These are phyloP conservation scores for Gila orcuttii DNA, from an alignment of 2,113 vertebrate genomes.

Conservation along the genomic window DNA sequence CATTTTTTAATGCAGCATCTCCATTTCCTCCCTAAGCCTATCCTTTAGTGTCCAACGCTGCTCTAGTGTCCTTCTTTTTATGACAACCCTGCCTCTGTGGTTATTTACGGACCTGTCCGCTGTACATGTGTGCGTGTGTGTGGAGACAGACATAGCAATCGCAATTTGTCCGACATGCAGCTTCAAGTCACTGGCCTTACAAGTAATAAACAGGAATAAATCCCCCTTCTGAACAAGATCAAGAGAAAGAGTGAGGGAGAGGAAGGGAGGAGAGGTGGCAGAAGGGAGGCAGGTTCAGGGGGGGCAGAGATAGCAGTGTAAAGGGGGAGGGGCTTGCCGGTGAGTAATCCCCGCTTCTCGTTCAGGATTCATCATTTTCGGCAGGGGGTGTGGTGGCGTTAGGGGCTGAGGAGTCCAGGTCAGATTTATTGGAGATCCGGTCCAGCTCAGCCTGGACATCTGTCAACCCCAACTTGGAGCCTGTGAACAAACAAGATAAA, in stretches of 20 bases:
- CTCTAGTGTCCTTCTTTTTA: conserved; percentile 12
- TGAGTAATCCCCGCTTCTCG: conserved; percentile 71
- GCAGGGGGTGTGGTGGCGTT: conserved; percentile 84
- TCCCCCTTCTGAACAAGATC: conserved; percentile 33
- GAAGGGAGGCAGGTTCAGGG: conserved; percentile 73
- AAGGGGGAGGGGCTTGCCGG: conserved; percentile 35
- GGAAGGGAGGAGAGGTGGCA: conserved; percentile 81
- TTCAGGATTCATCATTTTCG: conserved; percentile 94
- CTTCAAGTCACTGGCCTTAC: conserved; percentile 42
- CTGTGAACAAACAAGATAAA: conserved; percentile 66
- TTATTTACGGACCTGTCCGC: neutral
- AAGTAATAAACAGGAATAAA: conserved; percentile 25
- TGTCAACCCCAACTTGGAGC: conserved; percentile 93
- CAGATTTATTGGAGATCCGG: conserved; percentile 93
- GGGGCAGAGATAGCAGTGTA: conserved; percentile 65
- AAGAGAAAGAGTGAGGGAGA: conserved; percentile 54
- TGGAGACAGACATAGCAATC: conserved; percentile 43
- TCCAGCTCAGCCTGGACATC: conserved; percentile 97
- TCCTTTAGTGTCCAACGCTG: conserved; percentile 12
- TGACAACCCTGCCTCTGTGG: neutral
- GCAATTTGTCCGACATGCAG: conserved; percentile 46
- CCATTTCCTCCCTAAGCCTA: no score
- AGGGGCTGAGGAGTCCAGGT: conserved; percentile 81
- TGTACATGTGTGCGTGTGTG: conserved; percentile 42
- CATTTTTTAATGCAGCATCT: neutral